Evolutionary conservation across 2,797 vertebrate species (phyloP), one percentile per base, ranked within the genome.

Genomic region (Micromesistius poutassou): DNA sequence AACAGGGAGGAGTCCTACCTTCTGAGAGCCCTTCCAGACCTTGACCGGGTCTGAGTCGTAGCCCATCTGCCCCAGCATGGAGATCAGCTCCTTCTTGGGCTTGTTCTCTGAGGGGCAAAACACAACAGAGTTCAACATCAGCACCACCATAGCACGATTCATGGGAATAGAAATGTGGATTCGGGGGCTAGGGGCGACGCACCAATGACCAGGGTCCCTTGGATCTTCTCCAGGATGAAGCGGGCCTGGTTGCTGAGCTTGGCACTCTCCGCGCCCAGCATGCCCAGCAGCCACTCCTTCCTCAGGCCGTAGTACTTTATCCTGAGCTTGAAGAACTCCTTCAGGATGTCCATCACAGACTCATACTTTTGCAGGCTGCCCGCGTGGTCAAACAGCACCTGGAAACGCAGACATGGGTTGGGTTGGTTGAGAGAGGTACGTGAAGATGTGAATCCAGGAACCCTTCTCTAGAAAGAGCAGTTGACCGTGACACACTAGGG

Each of bases 191-290:
- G 66, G 74, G 50, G 62, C 0, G n/a, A 35, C 25, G 81, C 87
- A 99, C 98, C 98, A 0, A 99, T 99, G 36, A 99, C 94, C 71
- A 99, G 92, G 79, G 89, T 96, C 86, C 98, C 97, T 77, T 98
- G 86, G 83, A 99, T 97, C 91, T 99, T 99, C 92, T 99, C 98
- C 89, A 99, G 93, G 89, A 99, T 99, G 94, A 99, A 99, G 36
- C 97, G 97, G 66, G 97, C 98, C 91, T 99, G 98, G 89, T 98
- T 99, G 90, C 92, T 96, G 81, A 99, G 94, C 83, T 94, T 98
- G 35, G 95, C 84, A 28, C 94, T 93, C 87, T 99, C 98, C 0
- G 98, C 97, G 1, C 94, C 93, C 76, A 99, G 90, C 95, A 99
- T 97, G 74, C 98, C 98, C 0, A 90, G 50, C 46, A 99, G 88